Evolutionary conservation across 1,140 invertebrate species (phyloP).

Genomic region (Agrypnia vestita): DNA sequence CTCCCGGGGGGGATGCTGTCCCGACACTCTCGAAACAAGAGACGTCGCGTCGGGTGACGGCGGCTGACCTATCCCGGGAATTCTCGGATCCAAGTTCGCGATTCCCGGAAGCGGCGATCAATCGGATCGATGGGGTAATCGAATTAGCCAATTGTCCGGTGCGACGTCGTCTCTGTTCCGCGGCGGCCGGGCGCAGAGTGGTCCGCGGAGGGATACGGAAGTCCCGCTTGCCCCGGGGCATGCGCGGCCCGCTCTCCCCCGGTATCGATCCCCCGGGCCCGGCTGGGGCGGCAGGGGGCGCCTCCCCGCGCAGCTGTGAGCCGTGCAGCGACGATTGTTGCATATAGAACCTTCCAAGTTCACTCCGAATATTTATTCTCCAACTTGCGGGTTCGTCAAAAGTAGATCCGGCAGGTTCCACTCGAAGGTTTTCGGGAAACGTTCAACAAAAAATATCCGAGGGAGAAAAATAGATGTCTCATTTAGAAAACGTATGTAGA

Average conservation of each 20-base stretch:
- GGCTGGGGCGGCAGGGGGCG: not conserved
- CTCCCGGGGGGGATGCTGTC: not conserved
- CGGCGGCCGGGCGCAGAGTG: slow-evolving; percentile 49
- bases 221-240: slow-evolving; percentile 46
- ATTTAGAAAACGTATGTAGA: too few relatives aligned
- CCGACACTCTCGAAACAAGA: slow-evolving; percentile 1
- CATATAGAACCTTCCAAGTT: not conserved
- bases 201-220: slow-evolving; percentile 23
- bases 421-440: too few relatives aligned
- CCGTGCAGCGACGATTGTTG: not conserved
- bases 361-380: too few relatives aligned
- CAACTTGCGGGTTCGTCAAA: too few relatives aligned
- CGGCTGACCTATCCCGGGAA: slow-evolving; percentile 30
- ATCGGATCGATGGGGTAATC: not conserved
- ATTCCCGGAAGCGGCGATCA: too few relatives aligned
- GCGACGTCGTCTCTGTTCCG: not conserved
- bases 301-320: not conserved
- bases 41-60: slow-evolving; percentile 3
- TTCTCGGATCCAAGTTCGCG: too few relatives aligned
- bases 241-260: slow-evolving; percentile 27
- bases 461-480: too few relatives aligned
- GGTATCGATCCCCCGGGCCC: slow-evolving; percentile 35
- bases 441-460: too few relatives aligned
- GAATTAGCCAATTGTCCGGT: not conserved
- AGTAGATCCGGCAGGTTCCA: too few relatives aligned